Evolutionary conservation across 2,797 vertebrate species (phyloP).

Genomic region (Delichon dasypus): DNA sequence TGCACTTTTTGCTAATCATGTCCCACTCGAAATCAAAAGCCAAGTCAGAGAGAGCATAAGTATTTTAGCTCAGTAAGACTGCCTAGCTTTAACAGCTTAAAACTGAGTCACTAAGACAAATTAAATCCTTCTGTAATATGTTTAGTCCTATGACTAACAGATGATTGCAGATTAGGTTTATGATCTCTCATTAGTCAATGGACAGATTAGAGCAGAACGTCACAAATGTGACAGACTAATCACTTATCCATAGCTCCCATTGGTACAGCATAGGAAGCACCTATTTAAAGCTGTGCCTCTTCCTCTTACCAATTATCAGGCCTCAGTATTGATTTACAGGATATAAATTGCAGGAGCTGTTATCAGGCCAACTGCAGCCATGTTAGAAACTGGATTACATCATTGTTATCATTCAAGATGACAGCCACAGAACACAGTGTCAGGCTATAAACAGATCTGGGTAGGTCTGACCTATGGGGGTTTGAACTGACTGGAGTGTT

Average conservation of each 20-base stretch:
- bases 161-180: neutral
- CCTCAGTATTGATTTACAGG: neutral
- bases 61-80: neutral
- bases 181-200: neutral
- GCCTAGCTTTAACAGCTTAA: neutral
- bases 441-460: neutral
- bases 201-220: conserved; percentile 14
- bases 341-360: neutral
- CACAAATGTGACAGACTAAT: neutral
- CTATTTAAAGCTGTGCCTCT: neutral
- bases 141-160: conserved; percentile 20
- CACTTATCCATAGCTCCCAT: neutral
- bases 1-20: neutral
- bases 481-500: neutral
- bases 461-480: neutral
- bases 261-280: neutral
- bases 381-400: neutral
- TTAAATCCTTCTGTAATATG: neutral
- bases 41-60: neutral
- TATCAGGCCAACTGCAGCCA: neutral
- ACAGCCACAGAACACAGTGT: neutral
- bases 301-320: neutral
- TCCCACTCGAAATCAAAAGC: neutral
- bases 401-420: neutral
- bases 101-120: neutral